These are phyloP conservation scores for Unio pictorum DNA, from an alignment of 2,888 invertebrate species.

Conservation along the genomic window DNA sequence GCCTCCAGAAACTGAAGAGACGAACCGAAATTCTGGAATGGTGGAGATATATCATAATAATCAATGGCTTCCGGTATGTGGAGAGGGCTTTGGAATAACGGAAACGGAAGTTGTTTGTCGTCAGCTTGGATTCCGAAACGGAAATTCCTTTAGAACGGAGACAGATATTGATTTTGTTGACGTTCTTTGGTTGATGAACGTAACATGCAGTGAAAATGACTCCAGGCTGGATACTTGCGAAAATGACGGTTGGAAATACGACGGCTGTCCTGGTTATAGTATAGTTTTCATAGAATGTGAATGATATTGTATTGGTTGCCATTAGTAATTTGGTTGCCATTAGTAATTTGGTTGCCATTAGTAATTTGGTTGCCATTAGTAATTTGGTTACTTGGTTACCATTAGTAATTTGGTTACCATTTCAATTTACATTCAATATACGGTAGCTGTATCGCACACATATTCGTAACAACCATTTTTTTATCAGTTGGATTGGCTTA, in stretches of 20 bases:
- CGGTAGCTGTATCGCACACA: too few relatives aligned
- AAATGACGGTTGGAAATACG: constrained; percentile 21
- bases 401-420: too few relatives aligned
- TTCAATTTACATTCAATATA: too few relatives aligned
- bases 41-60: constrained; percentile 51
- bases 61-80: constrained; percentile 52
- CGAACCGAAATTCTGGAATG: constrained; percentile 34
- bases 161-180: constrained; percentile 14
- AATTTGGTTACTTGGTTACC: too few relatives aligned
- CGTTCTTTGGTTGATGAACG: constrained; percentile 44
- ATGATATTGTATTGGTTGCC: too few relatives aligned
- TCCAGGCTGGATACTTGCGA: constrained; percentile 42
- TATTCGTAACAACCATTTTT: too few relatives aligned
- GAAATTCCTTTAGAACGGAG: constrained; percentile 11
- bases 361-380: too few relatives aligned
- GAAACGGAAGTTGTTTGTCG: constrained; percentile 54
- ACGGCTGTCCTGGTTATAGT: constrained; percentile 14
- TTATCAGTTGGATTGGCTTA: too few relatives aligned
- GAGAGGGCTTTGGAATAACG: constrained; percentile 46
- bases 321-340: too few relatives aligned
- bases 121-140: constrained; percentile 53
- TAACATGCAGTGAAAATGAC: constrained; percentile 40
- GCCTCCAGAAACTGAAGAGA: constrained; percentile 26
- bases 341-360: too few relatives aligned
- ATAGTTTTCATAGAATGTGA: too few relatives aligned